Percentiles rank a stretch among this genome's conserved stretches.
Conservation (phyloP, 2,113 vertebrate genomes). For the Nycticebus coucang region DNA sequence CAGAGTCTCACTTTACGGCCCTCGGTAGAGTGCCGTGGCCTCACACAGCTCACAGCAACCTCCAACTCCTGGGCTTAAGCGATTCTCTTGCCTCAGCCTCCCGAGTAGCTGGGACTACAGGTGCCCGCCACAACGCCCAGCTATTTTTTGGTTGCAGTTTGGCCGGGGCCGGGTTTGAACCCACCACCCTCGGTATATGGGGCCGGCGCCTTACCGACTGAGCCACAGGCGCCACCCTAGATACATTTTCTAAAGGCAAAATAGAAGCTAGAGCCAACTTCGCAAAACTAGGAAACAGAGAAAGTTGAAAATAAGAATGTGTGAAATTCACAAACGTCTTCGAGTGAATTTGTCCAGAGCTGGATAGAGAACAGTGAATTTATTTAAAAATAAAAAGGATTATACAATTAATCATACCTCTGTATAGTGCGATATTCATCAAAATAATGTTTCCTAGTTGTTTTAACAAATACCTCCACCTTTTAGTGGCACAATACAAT, state of each 20-base stretch:
- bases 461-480: neutral
- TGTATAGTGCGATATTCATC: neutral
- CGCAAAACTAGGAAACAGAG: neutral
- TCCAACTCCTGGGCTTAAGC: no score
- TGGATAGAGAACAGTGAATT: neutral
- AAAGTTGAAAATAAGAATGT: neutral
- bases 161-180: no score
- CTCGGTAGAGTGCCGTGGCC: no score
- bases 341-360: neutral
- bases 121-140: no score
- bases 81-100: no score
- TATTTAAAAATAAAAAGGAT: neutral
- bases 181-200: no score
- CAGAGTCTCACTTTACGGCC: no score
- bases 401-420: neutral
- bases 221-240: no score
- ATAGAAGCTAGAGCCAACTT: neutral
- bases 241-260: neutral
- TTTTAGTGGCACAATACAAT: neutral
- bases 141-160: no score
- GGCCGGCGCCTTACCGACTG: no score
- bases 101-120: no score
- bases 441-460: neutral
- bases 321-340: neutral
- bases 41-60: no score